Conservation (phyloP, 2,888 invertebrate species). For the Drosophila eohydei region DNA sequence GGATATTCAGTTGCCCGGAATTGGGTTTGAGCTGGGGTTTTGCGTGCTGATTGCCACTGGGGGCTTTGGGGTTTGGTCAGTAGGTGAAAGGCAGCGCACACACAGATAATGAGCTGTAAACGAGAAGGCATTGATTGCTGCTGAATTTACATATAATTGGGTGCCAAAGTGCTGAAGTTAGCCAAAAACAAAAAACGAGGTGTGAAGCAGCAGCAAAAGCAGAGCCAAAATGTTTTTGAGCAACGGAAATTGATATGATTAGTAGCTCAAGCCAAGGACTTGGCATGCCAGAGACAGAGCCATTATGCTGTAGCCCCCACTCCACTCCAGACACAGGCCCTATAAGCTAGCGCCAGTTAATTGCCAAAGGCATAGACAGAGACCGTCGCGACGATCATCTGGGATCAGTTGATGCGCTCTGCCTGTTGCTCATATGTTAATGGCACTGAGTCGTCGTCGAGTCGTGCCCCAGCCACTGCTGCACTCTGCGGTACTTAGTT, state of each 20-base stretch:
- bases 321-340: conserved; percentile 8
- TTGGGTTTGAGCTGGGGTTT: conserved; percentile 36
- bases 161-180: conserved; percentile 61
- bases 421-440: conserved; percentile 54
- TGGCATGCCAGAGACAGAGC: conserved; percentile 9
- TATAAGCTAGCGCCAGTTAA: conserved; percentile 70
- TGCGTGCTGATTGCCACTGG: conserved; percentile 11
- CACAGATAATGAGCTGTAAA: conserved; percentile 74
- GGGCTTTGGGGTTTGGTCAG: conserved; percentile 51
- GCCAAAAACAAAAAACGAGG: conserved; percentile 10
- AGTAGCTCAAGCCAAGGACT: conserved; percentile 23
- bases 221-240: background rate
- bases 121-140: conserved; percentile 59
- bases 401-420: conserved; percentile 40
- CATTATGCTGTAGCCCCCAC: conserved; percentile 12
- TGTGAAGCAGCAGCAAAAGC: conserved; percentile 7
- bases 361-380: conserved; percentile 39
- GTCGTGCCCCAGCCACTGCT: conserved; percentile 30
- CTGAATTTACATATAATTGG: conserved; percentile 67
- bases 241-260: conserved; percentile 13
- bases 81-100: conserved; percentile 67
- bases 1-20: conserved; percentile 69
- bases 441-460: conserved; percentile 47
- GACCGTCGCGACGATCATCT: conserved; percentile 45
- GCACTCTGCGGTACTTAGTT: conserved; percentile 59